Conservation (phyloP, 2,113 vertebrate genomes). For the Lophura nycthemera region DNA sequence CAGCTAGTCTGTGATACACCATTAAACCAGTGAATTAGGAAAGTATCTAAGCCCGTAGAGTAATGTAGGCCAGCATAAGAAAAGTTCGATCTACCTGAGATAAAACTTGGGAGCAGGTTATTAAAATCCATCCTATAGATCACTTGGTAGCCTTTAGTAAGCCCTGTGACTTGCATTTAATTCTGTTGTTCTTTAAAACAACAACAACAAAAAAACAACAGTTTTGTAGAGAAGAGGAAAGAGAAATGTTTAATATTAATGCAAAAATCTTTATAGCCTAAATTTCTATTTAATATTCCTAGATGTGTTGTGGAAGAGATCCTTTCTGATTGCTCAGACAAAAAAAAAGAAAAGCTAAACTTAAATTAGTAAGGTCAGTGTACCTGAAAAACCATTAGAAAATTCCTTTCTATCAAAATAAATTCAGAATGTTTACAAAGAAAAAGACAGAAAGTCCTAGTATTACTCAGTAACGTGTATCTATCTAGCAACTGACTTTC, state of each 20-base stretch:
- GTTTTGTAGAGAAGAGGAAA: neutral
- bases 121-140: neutral
- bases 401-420: neutral
- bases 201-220: too few relatives aligned
- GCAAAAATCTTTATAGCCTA: neutral
- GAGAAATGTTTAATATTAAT: neutral
- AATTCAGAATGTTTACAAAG: neutral
- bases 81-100: neutral
- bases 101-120: neutral
- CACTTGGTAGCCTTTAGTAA: neutral
- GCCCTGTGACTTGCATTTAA: neutral
- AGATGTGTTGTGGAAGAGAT: neutral
- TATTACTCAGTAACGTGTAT: accelerated
- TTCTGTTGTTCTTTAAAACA: neutral
- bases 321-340: neutral
- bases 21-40: constrained; percentile 27
- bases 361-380: neutral
- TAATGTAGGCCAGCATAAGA: neutral
- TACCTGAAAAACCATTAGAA: neutral
- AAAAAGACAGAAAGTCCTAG: neutral
- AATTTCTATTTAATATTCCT: neutral
- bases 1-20: neutral
- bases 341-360: neutral
- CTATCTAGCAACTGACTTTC: neutral
- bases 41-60: neutral